A percentile compares a stretch with the other conserved stretches of the same genome.
Conservation (phyloP, 2,888 invertebrate genomes). For the Subacronicta megacephala region DNA sequence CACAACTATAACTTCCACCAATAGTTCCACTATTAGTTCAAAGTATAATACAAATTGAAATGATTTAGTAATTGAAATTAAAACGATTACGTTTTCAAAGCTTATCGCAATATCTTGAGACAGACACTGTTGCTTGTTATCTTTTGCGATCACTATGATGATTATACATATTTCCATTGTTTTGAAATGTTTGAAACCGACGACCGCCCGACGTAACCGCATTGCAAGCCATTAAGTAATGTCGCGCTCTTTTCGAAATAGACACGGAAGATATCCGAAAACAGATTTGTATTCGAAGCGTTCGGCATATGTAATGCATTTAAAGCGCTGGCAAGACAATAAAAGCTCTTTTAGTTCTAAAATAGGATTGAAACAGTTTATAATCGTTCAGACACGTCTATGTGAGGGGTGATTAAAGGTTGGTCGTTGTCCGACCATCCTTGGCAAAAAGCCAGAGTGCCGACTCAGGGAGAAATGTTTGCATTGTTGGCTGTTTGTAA, state of each 20-base stretch:
- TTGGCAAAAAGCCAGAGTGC: conserved; percentile 78
- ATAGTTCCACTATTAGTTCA: no score
- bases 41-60: no score
- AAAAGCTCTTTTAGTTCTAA: conserved; percentile 74
- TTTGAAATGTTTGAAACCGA: conserved; percentile 52
- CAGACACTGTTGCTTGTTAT: conserved; percentile 28
- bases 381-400: conserved; percentile 59
- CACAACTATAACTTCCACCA: conserved; percentile 24
- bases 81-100: conserved; percentile 24
- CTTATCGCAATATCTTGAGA: conserved; percentile 33
- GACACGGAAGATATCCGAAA: conserved; percentile 47
- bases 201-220: conserved; percentile 26
- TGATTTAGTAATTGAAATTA: conserved; percentile 27
- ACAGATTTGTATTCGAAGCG: conserved; percentile 36
- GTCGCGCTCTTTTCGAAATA: conserved; percentile 46
- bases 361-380: conserved; percentile 69
- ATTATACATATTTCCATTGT: conserved; percentile 47
- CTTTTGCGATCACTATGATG: conserved; percentile 43
- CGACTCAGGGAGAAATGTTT: conserved; percentile 56
- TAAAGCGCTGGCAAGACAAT: conserved; percentile 56
- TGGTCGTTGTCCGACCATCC: conserved; percentile 79
- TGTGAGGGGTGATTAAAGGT: conserved; percentile 74
- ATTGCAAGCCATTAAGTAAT: conserved; percentile 44
- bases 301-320: conserved; percentile 36
- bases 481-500: conserved; percentile 67